Evolutionary conservation across 2,113 vertebrate species (phyloP), one percentile per base, ranked within the genome.

Genomic region (Acinonyx jubatus): DNA sequence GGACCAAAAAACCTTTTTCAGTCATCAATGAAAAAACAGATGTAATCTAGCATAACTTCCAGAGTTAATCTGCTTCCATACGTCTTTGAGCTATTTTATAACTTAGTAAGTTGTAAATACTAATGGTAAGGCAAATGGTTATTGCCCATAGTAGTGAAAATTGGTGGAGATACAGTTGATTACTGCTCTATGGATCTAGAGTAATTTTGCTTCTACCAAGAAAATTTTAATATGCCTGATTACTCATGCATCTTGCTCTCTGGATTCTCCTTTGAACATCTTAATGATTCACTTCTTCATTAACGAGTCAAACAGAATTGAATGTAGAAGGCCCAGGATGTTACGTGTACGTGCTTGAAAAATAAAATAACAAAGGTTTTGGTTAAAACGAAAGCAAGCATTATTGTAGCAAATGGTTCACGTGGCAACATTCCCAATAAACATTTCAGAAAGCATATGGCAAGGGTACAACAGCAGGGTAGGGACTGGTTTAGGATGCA

Each of bases 331-430:
- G 16, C 66, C 89, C 91, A 86, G 31, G 71, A 89, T 89, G 61
- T 33, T 55, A 71, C 85, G 0, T 19, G 45, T 61, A 68, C 5
- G 82, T 41, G 23, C 61, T 79, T 88, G 48, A 68, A 94, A 95
- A 90, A 93, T 52, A 50, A 89, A 80, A 71, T 36, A 81, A 76
- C 18, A 76, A 94, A 85, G 50, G 25, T 78, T 52, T 41, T 68
- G 73, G 78, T 78, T 33, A 97, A 94, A 85, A 92, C 25, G 84
- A 92, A 96, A 61, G 71, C 33, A 38, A 91, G 31, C 14, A 18
- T 73, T 88, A 91, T 76, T 91, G 91, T 14, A 92, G 94, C 36
- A 52, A 90, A 81, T 68, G 33, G 71, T 86, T 85, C 71, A 71
- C 14, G 13, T 50, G 74, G 31, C 29, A 74, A 74, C n/a, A 83